Evolutionary conservation across 2,113 vertebrate species (phyloP), one percentile per base, ranked within the genome.

Genomic region (Ramphastos sulfuratus): DNA sequence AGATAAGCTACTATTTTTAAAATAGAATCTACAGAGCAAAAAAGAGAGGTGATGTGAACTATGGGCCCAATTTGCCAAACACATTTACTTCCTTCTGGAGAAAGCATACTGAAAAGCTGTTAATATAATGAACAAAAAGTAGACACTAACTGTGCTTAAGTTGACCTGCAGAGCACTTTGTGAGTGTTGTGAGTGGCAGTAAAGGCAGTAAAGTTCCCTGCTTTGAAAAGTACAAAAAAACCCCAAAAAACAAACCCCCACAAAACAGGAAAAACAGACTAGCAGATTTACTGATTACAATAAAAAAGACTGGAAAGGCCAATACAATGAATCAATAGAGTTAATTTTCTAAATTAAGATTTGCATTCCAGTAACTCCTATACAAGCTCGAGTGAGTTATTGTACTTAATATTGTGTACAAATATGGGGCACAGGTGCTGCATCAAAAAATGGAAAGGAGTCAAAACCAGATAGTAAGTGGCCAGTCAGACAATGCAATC

Each of bases 1-100:
- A 93, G 65, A 90, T 69, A 95, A 90, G 74, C 50, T 63, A 74
- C 39, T 14, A 75, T 42, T 86, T 87, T 81, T 55, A 86, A 89
- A 92, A 88, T 3, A 78, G 37, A 83, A 66, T 54, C n/a, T 61
- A 71, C 35, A 79, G 63, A 86, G 63, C 27, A 67, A 90, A 70
- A 78, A 86, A 65, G 24, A 82, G 59, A 85, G 0, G 1, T 64
- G 42, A 77, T n/a, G 23, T 6, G 54, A 89, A 72, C 54, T 59
- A 37, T n/a, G 33, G 16, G 70, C 25, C 55, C 88, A 66, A 94
- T 93, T 82, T 76, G 73, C 33, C 78, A 86, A 94, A 72, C 48
- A 90, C 23, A 81, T 59, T 44, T 69, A 55, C 42, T 90, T 94
- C 55, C 28, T 75, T 35, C 50, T 70, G 15, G 5, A 78, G 16